A percentile compares a stretch with the other conserved stretches of the same genome.
Conservation (phyloP, 2,797 vertebrate species). For the Cynodonichthys magdalenae region DNA sequence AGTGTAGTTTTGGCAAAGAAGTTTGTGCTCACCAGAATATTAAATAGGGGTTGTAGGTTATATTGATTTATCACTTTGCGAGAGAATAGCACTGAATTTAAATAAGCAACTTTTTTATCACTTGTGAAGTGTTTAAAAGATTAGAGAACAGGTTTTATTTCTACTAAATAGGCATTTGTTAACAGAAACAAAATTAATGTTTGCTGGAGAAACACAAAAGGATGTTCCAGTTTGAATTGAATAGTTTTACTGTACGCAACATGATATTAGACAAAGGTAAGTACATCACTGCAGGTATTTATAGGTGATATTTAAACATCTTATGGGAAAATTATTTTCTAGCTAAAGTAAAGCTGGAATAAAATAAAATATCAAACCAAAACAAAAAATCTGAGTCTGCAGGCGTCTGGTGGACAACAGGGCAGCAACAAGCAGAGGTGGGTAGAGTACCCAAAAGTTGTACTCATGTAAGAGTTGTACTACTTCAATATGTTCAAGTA, state of each 20-base stretch:
- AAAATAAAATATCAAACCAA: conserved; percentile 1
- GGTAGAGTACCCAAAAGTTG: too few species aligned
- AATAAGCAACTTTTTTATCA: background rate
- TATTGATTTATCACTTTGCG: too few species aligned
- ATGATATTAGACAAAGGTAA: background rate
- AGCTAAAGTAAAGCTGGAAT: background rate
- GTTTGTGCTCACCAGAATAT: conserved; percentile 6
- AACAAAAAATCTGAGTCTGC: conserved; percentile 4
- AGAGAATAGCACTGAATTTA: too few species aligned
- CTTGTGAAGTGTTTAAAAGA: background rate
- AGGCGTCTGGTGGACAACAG: background rate
- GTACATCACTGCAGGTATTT: background rate
- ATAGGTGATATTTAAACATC: too few species aligned
- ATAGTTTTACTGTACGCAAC: too few species aligned
- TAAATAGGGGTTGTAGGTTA: background rate
- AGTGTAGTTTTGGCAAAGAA: conserved; percentile 9
- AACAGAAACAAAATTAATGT: too few species aligned
- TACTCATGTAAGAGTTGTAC: too few species aligned
- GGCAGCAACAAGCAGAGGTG: background rate
- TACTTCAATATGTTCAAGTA: too few species aligned
- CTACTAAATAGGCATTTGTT: background rate
- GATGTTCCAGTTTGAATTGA: too few species aligned
- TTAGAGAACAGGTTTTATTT: background rate
- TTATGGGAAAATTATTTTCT: background rate
- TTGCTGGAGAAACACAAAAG: too few species aligned